Evolutionary conservation across 2,113 vertebrate species (phyloP), one percentile per base, ranked within the genome.

Genomic region (Xyliphius kryptos): DNA sequence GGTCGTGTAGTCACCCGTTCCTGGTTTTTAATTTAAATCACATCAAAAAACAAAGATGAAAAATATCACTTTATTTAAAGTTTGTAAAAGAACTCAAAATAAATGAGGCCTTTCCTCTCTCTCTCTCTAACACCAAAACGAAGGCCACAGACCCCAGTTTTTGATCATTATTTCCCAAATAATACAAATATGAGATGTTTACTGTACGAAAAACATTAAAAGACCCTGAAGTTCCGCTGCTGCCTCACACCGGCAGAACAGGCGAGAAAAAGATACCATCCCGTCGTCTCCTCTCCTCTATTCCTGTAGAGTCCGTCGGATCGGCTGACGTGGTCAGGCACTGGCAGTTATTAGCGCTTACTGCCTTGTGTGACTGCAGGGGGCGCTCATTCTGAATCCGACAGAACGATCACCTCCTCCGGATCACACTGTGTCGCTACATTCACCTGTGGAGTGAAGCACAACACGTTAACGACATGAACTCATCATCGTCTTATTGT

Each of bases 371-470:
- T 50, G 11, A 37, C 15, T 0, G 52, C 20, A 38, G 61, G 22
- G 52, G 32, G 43, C 6, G 65, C 58, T 70, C 78, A 92, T 0
- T 92, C 91, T 0, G 89, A 92, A 77, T 93, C 91, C 0, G 92
- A 92, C 19, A 94, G 85, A 47, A 91, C 75, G 48, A 93, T 93
- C 78, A 93, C 86, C 77, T 92, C 91, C 6, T 89, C 86, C 0
- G 91, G 92, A 71, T 93, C 90, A 17, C 88, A 93, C 77, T 93
- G 92, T 0, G 92, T 93, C 36, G 87, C 85, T 69, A 89, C 90
- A 41, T 89, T 87, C 51, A 85, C 84, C 92, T 94, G 84, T 65
- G 63, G 72, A 62, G 13, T 21, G 32, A 70, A 12, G 46, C 1
- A 32, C 7, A 38, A 62, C 0, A 38, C 15, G 6, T 19, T 22